A percentile compares a stretch with the other conserved stretches of the same genome.
Evolutionary conservation across 2,113 vertebrate genomes (phyloP).

Genomic region (Dryoscopus gambensis): DNA sequence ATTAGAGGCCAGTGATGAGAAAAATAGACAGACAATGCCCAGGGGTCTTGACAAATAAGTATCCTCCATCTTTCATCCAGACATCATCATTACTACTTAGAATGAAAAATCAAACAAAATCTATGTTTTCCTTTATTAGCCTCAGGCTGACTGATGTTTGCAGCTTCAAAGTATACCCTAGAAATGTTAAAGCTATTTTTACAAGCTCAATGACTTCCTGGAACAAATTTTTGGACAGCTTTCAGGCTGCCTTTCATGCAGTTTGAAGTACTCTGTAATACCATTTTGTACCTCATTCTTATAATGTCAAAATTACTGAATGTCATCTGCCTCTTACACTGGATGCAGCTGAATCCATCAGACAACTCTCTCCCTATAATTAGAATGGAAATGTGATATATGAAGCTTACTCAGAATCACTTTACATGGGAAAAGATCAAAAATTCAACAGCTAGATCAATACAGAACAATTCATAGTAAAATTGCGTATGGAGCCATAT

Average conservation of each 20-base stretch:
- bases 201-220: not conserved
- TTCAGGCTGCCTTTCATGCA: not conserved
- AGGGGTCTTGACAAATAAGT: not conserved
- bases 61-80: not conserved
- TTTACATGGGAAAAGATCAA: not conserved
- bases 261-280: not conserved
- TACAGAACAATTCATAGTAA: not conserved
- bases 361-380: not conserved
- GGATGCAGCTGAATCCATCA: conserved; percentile 1
- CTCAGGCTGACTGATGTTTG: not conserved
- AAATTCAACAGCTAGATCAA: not conserved
- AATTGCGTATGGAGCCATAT: not conserved
- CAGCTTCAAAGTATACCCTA: not conserved
- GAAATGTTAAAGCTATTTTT: conserved; percentile 22
- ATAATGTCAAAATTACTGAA: not conserved
- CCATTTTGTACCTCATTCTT: conserved; percentile 4
- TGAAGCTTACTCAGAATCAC: not conserved
- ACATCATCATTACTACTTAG: not conserved
- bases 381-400: not conserved
- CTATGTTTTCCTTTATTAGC: not conserved
- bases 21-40: not conserved
- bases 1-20: not conserved
- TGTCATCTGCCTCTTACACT: not conserved
- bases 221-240: conserved; percentile 12
- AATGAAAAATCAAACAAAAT: not conserved